These are phyloP conservation scores for Dyspetes luteomarginatus DNA, from an alignment of 2,888 invertebrate genomes.

Conservation along the genomic window DNA sequence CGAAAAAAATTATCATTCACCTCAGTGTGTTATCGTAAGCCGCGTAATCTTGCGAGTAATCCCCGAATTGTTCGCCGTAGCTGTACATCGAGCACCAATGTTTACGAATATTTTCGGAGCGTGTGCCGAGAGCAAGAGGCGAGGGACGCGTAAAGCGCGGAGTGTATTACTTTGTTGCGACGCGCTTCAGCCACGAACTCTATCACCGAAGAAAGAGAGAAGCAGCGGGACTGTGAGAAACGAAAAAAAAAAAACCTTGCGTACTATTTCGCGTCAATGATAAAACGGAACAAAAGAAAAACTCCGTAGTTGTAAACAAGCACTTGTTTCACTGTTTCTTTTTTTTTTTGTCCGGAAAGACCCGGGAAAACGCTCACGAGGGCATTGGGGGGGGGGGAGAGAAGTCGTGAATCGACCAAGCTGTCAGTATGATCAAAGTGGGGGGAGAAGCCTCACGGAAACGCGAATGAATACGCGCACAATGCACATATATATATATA, in stretches of 20 bases:
- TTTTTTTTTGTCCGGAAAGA: constrained; percentile 71
- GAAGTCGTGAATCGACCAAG: constrained; percentile 78
- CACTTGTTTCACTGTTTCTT: constrained; percentile 54
- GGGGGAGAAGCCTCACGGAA: constrained; percentile 56
- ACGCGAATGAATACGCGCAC: constrained; percentile 41
- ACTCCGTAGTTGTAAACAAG: constrained; percentile 36
- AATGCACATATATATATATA: neutral
- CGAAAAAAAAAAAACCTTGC: neutral
- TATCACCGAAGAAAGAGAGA: neutral
- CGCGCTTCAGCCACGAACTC: neutral
- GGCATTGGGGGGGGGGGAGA: constrained; percentile 69
- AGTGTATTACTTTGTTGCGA: constrained; percentile 5
- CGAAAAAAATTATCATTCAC: constrained; percentile 46
- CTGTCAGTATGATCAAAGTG: constrained; percentile 71
- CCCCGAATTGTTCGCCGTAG: constrained; percentile 59
- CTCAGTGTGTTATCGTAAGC: constrained; percentile 56
- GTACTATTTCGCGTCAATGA: neutral
- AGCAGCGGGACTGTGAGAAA: neutral
- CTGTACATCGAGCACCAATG: constrained; percentile 62
- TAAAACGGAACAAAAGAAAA: neutral
- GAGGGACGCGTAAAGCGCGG: constrained; percentile 23
- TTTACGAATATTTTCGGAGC: constrained; percentile 59
- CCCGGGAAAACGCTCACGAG: constrained; percentile 75
- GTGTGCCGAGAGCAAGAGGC: constrained; percentile 48
- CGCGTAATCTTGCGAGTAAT: constrained; percentile 58